A percentile compares a stretch with the other conserved stretches of the same genome.
phyloP scores from a whole-genome alignment of 2,113 vertebrate genomes.

The Callorhinus ursinus region DNA sequence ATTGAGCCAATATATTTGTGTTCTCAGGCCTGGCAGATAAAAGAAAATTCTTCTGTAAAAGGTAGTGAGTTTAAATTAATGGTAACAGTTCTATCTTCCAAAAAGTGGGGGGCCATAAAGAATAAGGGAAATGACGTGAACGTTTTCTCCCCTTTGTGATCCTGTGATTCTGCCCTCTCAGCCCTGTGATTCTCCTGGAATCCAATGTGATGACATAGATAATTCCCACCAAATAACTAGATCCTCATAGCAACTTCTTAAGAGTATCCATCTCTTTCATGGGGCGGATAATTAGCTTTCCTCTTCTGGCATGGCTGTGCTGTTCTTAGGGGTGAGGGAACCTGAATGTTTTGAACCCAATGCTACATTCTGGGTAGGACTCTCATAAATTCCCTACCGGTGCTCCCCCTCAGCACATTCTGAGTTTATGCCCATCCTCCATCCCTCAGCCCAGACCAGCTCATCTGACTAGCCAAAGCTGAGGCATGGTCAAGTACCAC shows the following conservation, averaged over 20 bases:
- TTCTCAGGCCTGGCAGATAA: neutral
- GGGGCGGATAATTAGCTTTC: neutral
- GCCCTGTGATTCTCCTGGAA: neutral
- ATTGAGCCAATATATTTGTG: neutral
- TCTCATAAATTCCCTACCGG: neutral
- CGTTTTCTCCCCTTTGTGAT: neutral
- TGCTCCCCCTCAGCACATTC: rapidly evolving
- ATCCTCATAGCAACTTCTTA: neutral
- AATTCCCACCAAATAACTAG: neutral
- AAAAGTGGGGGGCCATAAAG: neutral
- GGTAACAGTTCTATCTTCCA: neutral
- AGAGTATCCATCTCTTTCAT: neutral
- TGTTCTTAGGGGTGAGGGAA: rapidly evolving
- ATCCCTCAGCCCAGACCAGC: neutral
- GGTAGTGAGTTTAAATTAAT: neutral
- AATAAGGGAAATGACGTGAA: neutral
- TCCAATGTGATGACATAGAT: neutral
- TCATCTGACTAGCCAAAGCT: neutral
- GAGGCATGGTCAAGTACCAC: rapidly evolving
- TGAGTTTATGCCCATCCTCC: neutral
- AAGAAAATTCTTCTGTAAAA: neutral
- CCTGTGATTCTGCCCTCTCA: neutral
- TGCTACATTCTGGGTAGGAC: rapidly evolving
- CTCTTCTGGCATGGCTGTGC: rapidly evolving
- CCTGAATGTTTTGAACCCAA: too few relatives aligned